Base-by-base conservation (phyloP, 2,888 invertebrate species). In the Hirudinaria manillensis region DNA sequence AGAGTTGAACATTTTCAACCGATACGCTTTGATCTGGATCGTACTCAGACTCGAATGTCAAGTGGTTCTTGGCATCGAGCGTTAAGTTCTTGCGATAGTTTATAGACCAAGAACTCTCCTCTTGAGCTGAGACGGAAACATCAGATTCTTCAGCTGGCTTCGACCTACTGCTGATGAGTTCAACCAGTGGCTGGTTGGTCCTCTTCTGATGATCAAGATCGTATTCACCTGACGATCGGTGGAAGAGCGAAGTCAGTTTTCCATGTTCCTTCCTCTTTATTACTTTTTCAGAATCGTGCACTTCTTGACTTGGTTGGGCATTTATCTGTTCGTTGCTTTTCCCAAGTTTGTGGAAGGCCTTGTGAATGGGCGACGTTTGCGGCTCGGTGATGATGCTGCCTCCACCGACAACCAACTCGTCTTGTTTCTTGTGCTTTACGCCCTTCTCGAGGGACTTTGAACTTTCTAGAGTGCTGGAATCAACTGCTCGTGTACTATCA, bases 161-260 rank as follows among this genome's bases (percentile, higher is more conserved):
- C n/a, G 38, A 56, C 61, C 36, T 55, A 32, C 72, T 72, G 24
- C 61, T 72, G 34, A 72, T 55, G 29, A 61, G 72, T 32, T 72
- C 72, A 19, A 53, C 71, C n/a, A 38, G 51, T 21, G 53, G 71
- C n/a, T 34, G 34, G 32, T 72, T 61, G 32, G 72, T 55, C n/a
- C 27, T 10, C n/a, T 55, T 36, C 38, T 34, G 61, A 36, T 72
- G 61, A 38, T 72, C 72, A 34, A 61, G 36, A n/a, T 72, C 61
- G n/a, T 61, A 55, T 19, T 72, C 61, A 0, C 61, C 72, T 7
- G 61, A 55, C 32, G 32, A 13, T 36, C 61, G 27, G 6, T 13
- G 36, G 61, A 61, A 55, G 16, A 55, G 27, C 1, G 36, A 36
- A 21, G 36, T 36, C 27, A 72, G 29, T 72, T 72, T 72, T n/a